Evolutionary conservation across 1,140 invertebrate species (phyloP).

Genomic region (Diploscapter pachys): DNA sequence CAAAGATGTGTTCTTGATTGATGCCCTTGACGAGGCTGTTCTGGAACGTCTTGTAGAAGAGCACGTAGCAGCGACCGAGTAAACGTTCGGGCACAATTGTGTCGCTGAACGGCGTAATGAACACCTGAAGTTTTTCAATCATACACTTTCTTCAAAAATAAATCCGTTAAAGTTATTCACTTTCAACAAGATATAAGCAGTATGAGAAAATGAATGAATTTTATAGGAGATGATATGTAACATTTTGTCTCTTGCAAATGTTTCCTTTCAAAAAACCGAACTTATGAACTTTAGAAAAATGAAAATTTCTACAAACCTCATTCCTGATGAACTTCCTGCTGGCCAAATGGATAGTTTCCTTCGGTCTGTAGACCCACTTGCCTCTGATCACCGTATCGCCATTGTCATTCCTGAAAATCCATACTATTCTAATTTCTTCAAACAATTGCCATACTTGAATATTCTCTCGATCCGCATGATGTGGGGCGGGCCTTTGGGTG

Average conservation of each 20-base stretch:
- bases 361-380: conserved; percentile 78
- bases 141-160: background rate
- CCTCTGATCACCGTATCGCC: conserved; percentile 83
- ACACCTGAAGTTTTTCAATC: conserved; percentile 57
- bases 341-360: conserved; percentile 91
- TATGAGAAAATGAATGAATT: no score
- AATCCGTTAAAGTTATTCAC: background rate
- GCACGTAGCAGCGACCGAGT: conserved; percentile 83
- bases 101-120: conserved; percentile 83
- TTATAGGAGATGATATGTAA: no score
- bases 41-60: conserved; percentile 92
- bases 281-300: no score
- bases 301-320: conserved; percentile 20
- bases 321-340: conserved; percentile 81
- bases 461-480: conserved; percentile 81
- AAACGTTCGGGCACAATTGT: conserved; percentile 81
- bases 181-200: no score
- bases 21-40: conserved; percentile 70
- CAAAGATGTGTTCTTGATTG: conserved; percentile 88
- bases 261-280: no score
- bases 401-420: conserved; percentile 59
- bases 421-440: conserved; percentile 68
- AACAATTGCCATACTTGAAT: conserved; percentile 63
- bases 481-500: conserved; percentile 69
- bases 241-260: no score